These are phyloP conservation scores for Fringilla coelebs DNA, from an alignment of 2,797 vertebrate genomes.

Conservation along the genomic window DNA sequence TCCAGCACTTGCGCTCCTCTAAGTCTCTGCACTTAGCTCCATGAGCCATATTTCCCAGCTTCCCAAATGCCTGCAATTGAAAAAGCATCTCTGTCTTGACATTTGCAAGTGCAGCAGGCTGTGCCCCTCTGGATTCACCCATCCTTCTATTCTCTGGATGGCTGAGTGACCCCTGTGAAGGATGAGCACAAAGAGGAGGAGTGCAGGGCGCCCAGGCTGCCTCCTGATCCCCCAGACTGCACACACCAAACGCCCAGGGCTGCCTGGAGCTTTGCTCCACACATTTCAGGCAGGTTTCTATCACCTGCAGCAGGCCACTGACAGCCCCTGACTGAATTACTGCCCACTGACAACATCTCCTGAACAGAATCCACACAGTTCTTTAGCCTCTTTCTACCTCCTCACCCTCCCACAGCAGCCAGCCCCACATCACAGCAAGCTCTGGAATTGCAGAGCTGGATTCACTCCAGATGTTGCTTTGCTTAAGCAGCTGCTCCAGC, in stretches of 20 bases:
- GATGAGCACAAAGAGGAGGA: neutral
- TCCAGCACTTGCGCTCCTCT: neutral
- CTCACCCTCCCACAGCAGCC: rapidly evolving
- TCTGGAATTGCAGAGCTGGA: neutral
- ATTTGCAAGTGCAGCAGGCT: neutral
- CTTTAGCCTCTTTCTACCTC: neutral
- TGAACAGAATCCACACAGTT: neutral
- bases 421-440: rapidly evolving
- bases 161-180: neutral
- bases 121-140: neutral
- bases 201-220: neutral
- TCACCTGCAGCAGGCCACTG: neutral
- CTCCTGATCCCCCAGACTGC: neutral
- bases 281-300: neutral
- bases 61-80: neutral
- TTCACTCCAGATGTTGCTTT: neutral
- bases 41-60: neutral
- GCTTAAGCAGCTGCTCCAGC: neutral
- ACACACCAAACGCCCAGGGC: neutral
- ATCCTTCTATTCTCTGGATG: neutral
- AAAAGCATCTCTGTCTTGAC: neutral
- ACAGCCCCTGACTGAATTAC: neutral
- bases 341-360: neutral
- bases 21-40: neutral
- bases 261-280: neutral